These are phyloP conservation scores for Crepidodera aurea DNA, from an alignment of 2,888 invertebrate species.

Conservation along the genomic window DNA sequence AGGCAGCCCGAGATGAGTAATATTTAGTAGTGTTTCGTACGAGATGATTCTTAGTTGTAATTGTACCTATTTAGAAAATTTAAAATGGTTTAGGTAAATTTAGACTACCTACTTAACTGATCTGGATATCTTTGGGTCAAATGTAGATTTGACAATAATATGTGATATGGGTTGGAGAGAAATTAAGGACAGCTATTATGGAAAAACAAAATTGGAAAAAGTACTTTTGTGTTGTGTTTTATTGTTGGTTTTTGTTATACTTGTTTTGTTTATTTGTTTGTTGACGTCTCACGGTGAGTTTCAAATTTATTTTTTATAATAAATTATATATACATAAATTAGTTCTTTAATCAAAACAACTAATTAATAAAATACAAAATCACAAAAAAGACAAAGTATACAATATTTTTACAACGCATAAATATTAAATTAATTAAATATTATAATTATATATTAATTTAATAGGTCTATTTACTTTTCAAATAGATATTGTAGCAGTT, in stretches of 20 bases:
- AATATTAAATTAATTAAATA: too few species aligned
- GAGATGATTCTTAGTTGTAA: slow-evolving; percentile 28
- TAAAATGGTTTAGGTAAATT: slow-evolving; percentile 29
- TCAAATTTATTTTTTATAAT: too few species aligned
- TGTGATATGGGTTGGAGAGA: slow-evolving; percentile 28
- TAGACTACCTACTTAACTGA: background rate
- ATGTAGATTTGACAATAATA: slow-evolving; percentile 8
- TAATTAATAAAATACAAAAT: too few species aligned
- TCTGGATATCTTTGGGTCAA: background rate
- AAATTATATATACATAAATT: too few species aligned
- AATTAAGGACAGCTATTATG: slow-evolving; percentile 12
- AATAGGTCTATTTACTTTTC: too few species aligned
- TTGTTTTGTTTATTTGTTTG: slow-evolving; percentile 34
- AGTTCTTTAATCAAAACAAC: too few species aligned
- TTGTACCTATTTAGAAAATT: slow-evolving; percentile 37
- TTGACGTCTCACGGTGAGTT: slow-evolving; percentile 35
- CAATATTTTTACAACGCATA: too few species aligned
- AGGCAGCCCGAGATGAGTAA: slow-evolving; percentile 9
- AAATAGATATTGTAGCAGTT: too few species aligned
- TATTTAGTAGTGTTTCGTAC: slow-evolving; percentile 8
- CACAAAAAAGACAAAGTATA: too few species aligned
- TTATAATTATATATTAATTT: too few species aligned
- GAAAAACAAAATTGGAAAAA: slow-evolving; percentile 33
- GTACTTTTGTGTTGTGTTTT: slow-evolving; percentile 23
- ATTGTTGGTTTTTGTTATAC: slow-evolving; percentile 20